Evolutionary conservation across 1,140 invertebrate genomes (phyloP).

Genomic region (Whitmania pigra): DNA sequence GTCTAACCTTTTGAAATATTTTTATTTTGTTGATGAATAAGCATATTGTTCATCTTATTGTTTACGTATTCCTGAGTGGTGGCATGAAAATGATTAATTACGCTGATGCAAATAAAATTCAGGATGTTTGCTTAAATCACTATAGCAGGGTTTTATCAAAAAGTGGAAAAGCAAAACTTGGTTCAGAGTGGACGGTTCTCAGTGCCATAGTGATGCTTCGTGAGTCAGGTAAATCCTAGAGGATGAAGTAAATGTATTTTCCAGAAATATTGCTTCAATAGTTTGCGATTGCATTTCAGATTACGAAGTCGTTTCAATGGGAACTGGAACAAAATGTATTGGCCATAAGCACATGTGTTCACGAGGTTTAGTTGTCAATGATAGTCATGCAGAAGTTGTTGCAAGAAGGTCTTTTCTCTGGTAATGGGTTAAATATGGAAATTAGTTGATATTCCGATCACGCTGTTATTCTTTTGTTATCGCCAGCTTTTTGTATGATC

Average conservation of each 20-base stretch:
- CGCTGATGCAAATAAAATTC: slow-evolving; percentile 36
- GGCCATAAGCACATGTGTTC: slow-evolving; percentile 53
- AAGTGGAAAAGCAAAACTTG: slow-evolving; percentile 59
- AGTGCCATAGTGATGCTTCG: slow-evolving; percentile 53
- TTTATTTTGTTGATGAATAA: too few species aligned
- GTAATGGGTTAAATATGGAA: slow-evolving; percentile 50
- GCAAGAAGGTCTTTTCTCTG: slow-evolving; percentile 65
- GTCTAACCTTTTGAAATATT: too few species aligned
- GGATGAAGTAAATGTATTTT: background rate
- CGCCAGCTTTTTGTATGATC: background rate
- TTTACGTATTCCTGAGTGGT: too few species aligned
- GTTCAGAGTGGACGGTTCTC: slow-evolving; percentile 68
- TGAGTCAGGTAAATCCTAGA: background rate
- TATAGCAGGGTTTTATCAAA: slow-evolving; percentile 55
- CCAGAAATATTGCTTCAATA: background rate
- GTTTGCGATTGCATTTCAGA: slow-evolving; percentile 23
- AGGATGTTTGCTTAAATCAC: slow-evolving; percentile 49
- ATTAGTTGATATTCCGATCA: slow-evolving; percentile 38
- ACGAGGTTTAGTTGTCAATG: slow-evolving; percentile 58
- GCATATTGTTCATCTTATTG: too few species aligned
- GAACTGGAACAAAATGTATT: slow-evolving; percentile 81
- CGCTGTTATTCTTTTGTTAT: background rate
- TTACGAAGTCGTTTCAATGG: slow-evolving; percentile 60
- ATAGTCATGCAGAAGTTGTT: slow-evolving; percentile 81
- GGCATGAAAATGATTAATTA: too few species aligned